Percentiles rank a stretch among this genome's conserved stretches.
Evolutionary conservation across 2,113 vertebrate genomes (phyloP).

Genomic region (Cyphotilapia sp.): DNA sequence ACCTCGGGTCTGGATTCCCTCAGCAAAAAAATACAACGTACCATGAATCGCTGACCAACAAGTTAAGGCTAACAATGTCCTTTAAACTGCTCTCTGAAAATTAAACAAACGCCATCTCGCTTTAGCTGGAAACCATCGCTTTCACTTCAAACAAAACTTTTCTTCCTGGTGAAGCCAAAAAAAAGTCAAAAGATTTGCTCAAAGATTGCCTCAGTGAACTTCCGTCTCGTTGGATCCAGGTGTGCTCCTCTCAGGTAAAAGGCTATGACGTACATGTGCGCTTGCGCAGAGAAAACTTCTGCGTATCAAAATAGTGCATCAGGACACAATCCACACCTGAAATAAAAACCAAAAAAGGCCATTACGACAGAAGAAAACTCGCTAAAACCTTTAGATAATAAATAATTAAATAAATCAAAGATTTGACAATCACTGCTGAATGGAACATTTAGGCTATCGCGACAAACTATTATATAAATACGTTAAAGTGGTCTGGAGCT

Average conservation of each 20-base stretch:
- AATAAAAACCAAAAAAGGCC: neutral
- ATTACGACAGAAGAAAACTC: neutral
- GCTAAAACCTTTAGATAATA: neutral
- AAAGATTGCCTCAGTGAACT: slow-evolving; percentile 40
- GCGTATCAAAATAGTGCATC: neutral
- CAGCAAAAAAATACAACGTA: slow-evolving; percentile 1
- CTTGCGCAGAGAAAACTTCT: slow-evolving; percentile 48
- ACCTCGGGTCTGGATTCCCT: neutral
- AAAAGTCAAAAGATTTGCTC: neutral
- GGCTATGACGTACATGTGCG: slow-evolving; percentile 46
- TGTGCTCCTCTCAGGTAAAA: slow-evolving; percentile 72
- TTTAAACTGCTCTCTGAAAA: neutral
- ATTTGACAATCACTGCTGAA: neutral
- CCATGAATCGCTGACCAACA: slow-evolving; percentile 24
- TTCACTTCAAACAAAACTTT: neutral
- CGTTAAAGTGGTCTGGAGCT: neutral
- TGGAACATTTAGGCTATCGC: neutral
- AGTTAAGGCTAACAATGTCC: neutral
- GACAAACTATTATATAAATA: neutral
- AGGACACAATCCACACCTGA: slow-evolving; percentile 16
- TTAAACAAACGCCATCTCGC: slow-evolving; percentile 7
- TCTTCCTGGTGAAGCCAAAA: neutral
- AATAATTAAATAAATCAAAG: neutral
- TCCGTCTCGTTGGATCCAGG: slow-evolving; percentile 81
- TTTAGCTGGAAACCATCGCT: neutral